phyloP scores from a whole-genome alignment of 92 coral and sea anemone genomes.

The Pocillopora meandrina region DNA sequence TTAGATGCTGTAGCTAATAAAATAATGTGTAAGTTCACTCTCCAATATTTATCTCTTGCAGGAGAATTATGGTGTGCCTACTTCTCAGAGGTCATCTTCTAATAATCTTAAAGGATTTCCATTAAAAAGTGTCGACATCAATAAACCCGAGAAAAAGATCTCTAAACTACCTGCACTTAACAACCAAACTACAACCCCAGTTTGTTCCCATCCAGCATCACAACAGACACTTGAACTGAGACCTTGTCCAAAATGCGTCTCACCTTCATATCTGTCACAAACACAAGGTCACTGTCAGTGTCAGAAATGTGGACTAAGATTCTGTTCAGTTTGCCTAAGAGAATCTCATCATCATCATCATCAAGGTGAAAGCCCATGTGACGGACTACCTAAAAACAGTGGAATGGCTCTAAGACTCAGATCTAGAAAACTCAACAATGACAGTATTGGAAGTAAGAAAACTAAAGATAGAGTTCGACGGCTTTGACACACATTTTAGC shows the following conservation, averaged over 20 bases:
- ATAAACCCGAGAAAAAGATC: not conserved
- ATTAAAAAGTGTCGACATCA: slow-evolving; percentile 28
- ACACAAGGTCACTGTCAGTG: slow-evolving; percentile 53
- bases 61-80: slow-evolving; percentile 54
- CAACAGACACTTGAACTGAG: slow-evolving; percentile 23
- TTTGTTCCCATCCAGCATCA: not conserved
- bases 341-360: slow-evolving; percentile 10
- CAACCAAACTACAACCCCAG: not conserved
- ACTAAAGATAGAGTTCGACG: slow-evolving; percentile 57
- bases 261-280: slow-evolving; percentile 45
- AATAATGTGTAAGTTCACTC: not conserved
- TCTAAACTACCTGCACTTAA: not conserved
- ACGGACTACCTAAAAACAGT: slow-evolving; percentile 36
- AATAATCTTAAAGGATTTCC: slow-evolving; percentile 32
- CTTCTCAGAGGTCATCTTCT: slow-evolving; percentile 13
- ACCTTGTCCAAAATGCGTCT: slow-evolving; percentile 74
- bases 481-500: slow-evolving; percentile 25
- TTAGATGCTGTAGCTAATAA: too few species aligned
- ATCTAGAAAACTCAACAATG: slow-evolving; percentile 33
- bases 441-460: slow-evolving; percentile 50
- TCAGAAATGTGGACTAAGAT: slow-evolving; percentile 65
- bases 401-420: slow-evolving; percentile 27
- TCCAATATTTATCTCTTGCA: not conserved
- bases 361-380: slow-evolving; percentile 20
- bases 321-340: slow-evolving; percentile 56